phyloP scores from a whole-genome alignment of 2,888 invertebrate species.

The Lagria hirta region DNA sequence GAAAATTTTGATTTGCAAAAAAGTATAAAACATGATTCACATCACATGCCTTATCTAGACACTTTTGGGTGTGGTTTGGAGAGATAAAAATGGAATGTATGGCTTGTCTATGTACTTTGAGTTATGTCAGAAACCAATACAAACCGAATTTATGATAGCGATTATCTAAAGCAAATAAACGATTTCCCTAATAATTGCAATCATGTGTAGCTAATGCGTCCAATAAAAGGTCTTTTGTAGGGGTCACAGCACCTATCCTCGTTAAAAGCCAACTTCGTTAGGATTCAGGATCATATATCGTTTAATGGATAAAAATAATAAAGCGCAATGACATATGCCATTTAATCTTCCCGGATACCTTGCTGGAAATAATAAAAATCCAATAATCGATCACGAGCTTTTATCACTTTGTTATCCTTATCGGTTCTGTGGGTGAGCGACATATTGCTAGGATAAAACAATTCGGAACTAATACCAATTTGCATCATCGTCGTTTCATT shows the following conservation, averaged over 20 bases:
- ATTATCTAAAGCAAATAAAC: constrained; percentile 16
- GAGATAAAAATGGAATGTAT: constrained; percentile 10
- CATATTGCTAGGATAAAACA: constrained; percentile 30
- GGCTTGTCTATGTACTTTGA: constrained; percentile 2
- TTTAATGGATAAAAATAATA: constrained; percentile 22
- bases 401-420: constrained; percentile 20
- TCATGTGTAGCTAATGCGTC: constrained; percentile 7
- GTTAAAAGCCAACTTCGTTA: constrained; percentile 14
- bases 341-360: constrained; percentile 8
- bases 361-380: constrained; percentile 15
- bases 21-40: too few relatives aligned
- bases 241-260: constrained; percentile 7
- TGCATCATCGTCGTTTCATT: too few relatives aligned
- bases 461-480: constrained; percentile 24
- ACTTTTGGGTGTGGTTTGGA: constrained; percentile 10
- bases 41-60: too few relatives aligned
- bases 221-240: constrained; percentile 7
- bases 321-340: constrained; percentile 18
- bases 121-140: constrained; percentile 12
- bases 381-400: constrained; percentile 10
- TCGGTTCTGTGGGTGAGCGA: constrained; percentile 23
- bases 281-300: constrained; percentile 16
- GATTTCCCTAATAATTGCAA: constrained; percentile 6
- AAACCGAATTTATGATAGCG: constrained; percentile 8
- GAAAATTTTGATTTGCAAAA: too few relatives aligned